Evolutionary conservation across 1,140 invertebrate genomes (phyloP), one percentile per base, ranked within the genome.

Genomic region (Arion vulgaris): DNA sequence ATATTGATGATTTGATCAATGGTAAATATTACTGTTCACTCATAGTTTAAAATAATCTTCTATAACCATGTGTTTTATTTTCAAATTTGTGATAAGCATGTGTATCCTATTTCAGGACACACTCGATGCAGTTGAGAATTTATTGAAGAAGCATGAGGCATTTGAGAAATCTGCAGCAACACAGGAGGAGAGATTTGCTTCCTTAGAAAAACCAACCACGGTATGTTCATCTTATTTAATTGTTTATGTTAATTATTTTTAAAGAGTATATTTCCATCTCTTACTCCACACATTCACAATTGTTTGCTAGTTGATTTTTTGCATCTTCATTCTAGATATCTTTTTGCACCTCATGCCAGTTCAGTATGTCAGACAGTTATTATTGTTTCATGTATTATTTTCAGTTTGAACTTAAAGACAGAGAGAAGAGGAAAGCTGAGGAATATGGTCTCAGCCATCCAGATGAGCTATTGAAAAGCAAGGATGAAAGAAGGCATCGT

Each of bases 61-160:
- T n/a, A n/a, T n/a, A n/a, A n/a, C n/a, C n/a, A n/a, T n/a, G n/a
- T n/a, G n/a, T n/a, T n/a, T n/a, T n/a, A n/a, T n/a, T n/a, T n/a
- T n/a, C n/a, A n/a, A n/a, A n/a, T n/a, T n/a, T n/a, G n/a, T n/a
- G n/a, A n/a, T n/a, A n/a, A n/a, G n/a, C n/a, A n/a, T n/a, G n/a
- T n/a, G n/a, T n/a, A n/a, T n/a, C 41, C 41, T 87, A 86, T 91
- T 93, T 26, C 88, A 96, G 95, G 96, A 98, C 92, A 98, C 97
- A 39, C 97, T 99, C 89, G 98, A 99, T 93, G 98, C 99, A 93
- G 98, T 99, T 69, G 98, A 99, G 93, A 98, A 97, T 92, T 94
- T 99, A 66, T 98, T 99, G 83, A 99, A 99, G 94, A 99, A 99
- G 93, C 99, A 99, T 92, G 98, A 99, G 94, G 98, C 98, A 82